These are phyloP conservation scores for Melipona beecheii DNA, from an alignment of 2,888 invertebrate species.

Conservation along the genomic window DNA sequence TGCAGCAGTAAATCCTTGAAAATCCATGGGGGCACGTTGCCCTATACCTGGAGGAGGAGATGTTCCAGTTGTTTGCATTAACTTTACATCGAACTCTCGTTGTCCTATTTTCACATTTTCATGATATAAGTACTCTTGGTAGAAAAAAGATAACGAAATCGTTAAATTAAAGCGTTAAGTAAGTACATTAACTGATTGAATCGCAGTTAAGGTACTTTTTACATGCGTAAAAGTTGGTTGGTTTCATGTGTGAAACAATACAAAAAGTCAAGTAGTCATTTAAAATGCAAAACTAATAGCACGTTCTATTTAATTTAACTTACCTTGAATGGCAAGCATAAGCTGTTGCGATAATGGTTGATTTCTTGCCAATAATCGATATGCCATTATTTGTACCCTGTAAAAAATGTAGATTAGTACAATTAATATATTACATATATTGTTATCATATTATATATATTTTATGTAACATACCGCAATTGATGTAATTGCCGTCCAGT, in stretches of 20 bases:
- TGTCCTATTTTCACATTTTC: slow-evolving; percentile 75
- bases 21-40: slow-evolving; percentile 77
- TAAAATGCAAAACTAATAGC: slow-evolving; percentile 36
- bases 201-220: not conserved
- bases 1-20: slow-evolving; percentile 76
- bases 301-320: slow-evolving; percentile 82
- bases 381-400: slow-evolving; percentile 96
- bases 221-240: not conserved
- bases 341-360: slow-evolving; percentile 94
- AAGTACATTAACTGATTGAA: not conserved
- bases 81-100: slow-evolving; percentile 65
- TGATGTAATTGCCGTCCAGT: slow-evolving; percentile 93
- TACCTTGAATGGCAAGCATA: slow-evolving; percentile 89
- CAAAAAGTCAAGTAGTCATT: slow-evolving; percentile 75
- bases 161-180: not conserved
- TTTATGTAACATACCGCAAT: slow-evolving; percentile 86
- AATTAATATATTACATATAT: not conserved
- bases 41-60: slow-evolving; percentile 79
- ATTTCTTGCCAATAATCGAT: slow-evolving; percentile 95
- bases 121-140: not conserved
- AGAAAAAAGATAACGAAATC: not conserved
- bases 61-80: slow-evolving; percentile 77
- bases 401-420: slow-evolving; percentile 50
- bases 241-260: not conserved
- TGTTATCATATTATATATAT: not conserved